Evolutionary conservation across 2,113 vertebrate genomes (phyloP), one percentile per base, ranked within the genome.

Genomic region (Strix uralensis): DNA sequence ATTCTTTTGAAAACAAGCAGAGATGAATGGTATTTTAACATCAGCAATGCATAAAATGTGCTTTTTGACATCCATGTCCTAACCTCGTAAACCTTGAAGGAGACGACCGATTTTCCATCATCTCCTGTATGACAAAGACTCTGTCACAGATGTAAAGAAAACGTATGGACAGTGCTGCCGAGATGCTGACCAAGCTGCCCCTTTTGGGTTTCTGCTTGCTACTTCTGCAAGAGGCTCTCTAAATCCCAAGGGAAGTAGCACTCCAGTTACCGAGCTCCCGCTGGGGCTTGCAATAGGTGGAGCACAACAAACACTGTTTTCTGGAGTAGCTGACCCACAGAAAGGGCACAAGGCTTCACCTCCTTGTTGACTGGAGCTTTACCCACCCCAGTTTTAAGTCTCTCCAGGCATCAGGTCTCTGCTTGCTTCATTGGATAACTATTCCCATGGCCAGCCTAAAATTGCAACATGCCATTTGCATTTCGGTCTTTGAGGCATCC

Each of bases 101-200:
- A 61, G 88, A 82, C 0, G 0, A 77, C 40, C 0, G 0, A 25
- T 79, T 79, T 72, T 62, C 57, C 2, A 1, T 79, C 32, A 47
- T 27, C 70, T 80, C 49, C 73, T 47, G n/a, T 9, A 11, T 42
- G 59, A 73, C 51, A 81, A 62, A 40, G 54, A 20, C 32, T 54
- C 74, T 0, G 5, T 42, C 80, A 86, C 57, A 84, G 22, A 55
- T 15, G 27, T 30, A 65, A 49, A 58, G 58, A 46, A 62, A 71
- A 49, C 2, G 5, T 9, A 46, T 1, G 65, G 84, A 62, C 13
- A 63, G 54, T 19, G 61, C 20, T 67, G 57, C 78, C 74, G 66
- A 93, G 72, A 61, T 59, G 73, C 85, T 96, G 87, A 81, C 73
- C 46, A 91, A 91, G 65, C 67, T 84, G 34, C 7, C 57, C n/a